These are phyloP conservation scores for Neosalanx taihuensis DNA, from an alignment of 2,797 vertebrate genomes.

Conservation along the genomic window DNA sequence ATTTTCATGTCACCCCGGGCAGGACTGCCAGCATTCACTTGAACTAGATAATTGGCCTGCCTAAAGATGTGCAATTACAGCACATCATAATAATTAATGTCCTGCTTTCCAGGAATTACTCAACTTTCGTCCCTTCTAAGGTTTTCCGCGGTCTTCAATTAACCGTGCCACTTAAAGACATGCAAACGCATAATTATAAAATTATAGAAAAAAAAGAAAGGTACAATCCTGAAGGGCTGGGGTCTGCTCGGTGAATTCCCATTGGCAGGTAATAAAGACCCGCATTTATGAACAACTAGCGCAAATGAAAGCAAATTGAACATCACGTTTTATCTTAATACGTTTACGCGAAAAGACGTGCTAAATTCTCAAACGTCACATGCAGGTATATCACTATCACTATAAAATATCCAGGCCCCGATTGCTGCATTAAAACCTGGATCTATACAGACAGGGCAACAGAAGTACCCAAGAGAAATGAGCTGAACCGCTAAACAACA, in stretches of 20 bases:
- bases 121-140: conserved; percentile 54
- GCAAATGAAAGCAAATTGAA: too few species aligned
- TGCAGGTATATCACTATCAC: not conserved
- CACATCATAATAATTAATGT: conserved; percentile 71
- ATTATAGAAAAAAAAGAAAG: conserved; percentile 29
- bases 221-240: conserved; percentile 43
- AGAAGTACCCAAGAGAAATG: not conserved
- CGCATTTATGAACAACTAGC: too few species aligned
- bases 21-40: conserved; percentile 46
- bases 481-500: conserved; percentile 17
- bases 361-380: not conserved
- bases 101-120: conserved; percentile 53
- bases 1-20: conserved; percentile 53
- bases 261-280: not conserved
- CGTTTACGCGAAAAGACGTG: too few species aligned
- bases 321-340: too few species aligned
- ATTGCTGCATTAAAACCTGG: not conserved
- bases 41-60: conserved; percentile 59
- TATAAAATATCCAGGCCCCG: not conserved
- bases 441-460: not conserved
- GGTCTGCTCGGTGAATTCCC: not conserved
- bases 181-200: conserved; percentile 49
- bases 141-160: conserved; percentile 45
- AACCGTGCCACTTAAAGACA: conserved; percentile 62
- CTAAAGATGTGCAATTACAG: conserved; percentile 67